Base-by-base conservation (phyloP, 2,888 invertebrate species). In the Scotopteryx bipunctaria region DNA sequence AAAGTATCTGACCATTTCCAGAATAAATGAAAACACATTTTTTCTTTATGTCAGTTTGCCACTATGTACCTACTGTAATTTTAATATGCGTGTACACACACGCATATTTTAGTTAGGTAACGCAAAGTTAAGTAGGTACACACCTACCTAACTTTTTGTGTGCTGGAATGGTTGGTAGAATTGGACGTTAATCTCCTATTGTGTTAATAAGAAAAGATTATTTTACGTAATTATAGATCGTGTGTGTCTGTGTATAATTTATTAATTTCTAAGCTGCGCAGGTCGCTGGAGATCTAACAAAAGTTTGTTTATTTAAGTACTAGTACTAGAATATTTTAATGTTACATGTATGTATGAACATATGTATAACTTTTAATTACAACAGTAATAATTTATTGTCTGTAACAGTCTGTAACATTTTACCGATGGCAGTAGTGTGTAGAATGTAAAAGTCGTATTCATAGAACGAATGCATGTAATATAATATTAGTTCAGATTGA, bases 361-460 rank as follows among this genome's bases (percentile, higher is more conserved):
- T 31, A 44, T 51, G 43, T 61, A 48, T 47, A 53, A 62, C 63
- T 37, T 33, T 48, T 56, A 44, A 43, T 48, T 57, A 49, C 53
- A 53, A 55, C 50, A 57, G 49, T 49, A 54, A 54, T 60, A 54
- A 60, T 48, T 57, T 81, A 83, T 84, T 80, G 75, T 77, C 74
- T 66, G 67, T 76, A 69, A 71, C 64, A 74, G 75, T 77, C 74
- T 66, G 67, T 76, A 69, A 71, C 64, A 74, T 74, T 61, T 77
- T 81, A 78, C 71, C 72, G 68, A 71, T 74, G 69, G 66, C 69
- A 63, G 73, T 86, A 82, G 83, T 63, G 64, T 69, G 70, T 83
- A 85, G 83, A 74, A 76, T 80, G 77, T 81, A 71, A 83, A 86
- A 83, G 85, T 59, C 54, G 49, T 40, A 59, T 48, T 49, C 16